These are phyloP conservation scores for Macrobrachium nipponense DNA, from an alignment of 1,140 invertebrate species.

Conservation along the genomic window DNA sequence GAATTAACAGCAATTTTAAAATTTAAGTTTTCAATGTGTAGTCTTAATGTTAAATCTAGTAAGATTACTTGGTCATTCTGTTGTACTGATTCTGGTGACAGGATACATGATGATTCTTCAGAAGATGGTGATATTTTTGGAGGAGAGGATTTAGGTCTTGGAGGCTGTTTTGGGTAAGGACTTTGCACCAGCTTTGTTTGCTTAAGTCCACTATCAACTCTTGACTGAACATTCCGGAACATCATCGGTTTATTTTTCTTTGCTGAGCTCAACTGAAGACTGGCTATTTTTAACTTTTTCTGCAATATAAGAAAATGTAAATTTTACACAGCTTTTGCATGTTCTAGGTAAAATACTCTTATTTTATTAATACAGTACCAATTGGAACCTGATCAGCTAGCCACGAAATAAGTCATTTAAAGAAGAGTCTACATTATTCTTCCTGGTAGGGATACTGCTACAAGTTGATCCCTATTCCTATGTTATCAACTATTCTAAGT, in stretches of 20 bases:
- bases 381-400: no score
- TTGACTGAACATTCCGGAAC: constrained; percentile 44
- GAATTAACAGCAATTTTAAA: no score
- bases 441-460: no score
- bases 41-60: background rate
- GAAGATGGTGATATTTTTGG: constrained; percentile 14
- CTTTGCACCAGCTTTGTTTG: constrained; percentile 3
- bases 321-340: no score
- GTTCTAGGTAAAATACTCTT: no score
- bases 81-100: background rate
- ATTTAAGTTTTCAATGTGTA: no score
- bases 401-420: no score
- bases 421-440: no score
- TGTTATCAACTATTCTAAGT: no score
- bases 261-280: constrained; percentile 39
- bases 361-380: no score
- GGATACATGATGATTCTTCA: background rate
- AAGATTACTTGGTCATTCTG: constrained; percentile 16
- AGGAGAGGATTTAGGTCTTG: constrained; percentile 8
- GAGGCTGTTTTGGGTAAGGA: background rate
- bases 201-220: constrained; percentile 54
- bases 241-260: constrained; percentile 46
- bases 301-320: background rate
- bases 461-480: no score
- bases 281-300: constrained; percentile 52